Evolutionary conservation across 2,113 vertebrate species (phyloP).

Genomic region (Semnornis frantzii): DNA sequence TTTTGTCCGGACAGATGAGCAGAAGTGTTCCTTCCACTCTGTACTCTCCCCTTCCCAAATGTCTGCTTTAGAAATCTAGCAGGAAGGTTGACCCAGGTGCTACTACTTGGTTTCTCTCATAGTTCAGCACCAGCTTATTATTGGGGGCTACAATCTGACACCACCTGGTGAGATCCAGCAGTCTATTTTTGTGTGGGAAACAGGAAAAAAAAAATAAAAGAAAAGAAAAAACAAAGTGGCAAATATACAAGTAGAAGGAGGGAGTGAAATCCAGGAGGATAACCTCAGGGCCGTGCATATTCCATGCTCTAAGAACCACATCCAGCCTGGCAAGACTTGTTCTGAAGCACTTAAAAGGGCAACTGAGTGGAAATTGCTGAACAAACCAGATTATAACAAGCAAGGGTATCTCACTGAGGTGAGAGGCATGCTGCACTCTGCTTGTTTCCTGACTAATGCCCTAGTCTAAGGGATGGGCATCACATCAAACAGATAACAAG

Average conservation of each 20-base stretch:
- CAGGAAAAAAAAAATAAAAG: background rate
- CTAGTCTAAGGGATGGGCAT: background rate
- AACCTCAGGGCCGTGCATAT: background rate
- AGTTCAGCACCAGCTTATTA: background rate
- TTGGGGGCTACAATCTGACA: background rate
- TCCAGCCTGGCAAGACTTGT: background rate
- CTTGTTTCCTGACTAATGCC: background rate
- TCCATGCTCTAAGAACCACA: background rate
- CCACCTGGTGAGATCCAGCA: background rate
- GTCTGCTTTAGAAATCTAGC: background rate
- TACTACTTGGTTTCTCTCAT: background rate
- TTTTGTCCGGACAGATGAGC: background rate
- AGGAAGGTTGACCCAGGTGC: background rate
- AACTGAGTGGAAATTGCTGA: background rate
- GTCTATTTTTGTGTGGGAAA: background rate
- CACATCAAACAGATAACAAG: background rate
- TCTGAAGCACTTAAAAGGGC: background rate
- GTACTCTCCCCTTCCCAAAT: background rate
- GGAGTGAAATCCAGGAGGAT: background rate
- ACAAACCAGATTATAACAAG: background rate
- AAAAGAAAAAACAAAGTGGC: background rate
- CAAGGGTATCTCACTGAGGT: background rate
- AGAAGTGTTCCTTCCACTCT: background rate
- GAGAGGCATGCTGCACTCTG: background rate
- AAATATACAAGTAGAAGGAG: background rate